phyloP scores from a whole-genome alignment of 2,113 vertebrate genomes.

The Orthonyx spaldingii region DNA sequence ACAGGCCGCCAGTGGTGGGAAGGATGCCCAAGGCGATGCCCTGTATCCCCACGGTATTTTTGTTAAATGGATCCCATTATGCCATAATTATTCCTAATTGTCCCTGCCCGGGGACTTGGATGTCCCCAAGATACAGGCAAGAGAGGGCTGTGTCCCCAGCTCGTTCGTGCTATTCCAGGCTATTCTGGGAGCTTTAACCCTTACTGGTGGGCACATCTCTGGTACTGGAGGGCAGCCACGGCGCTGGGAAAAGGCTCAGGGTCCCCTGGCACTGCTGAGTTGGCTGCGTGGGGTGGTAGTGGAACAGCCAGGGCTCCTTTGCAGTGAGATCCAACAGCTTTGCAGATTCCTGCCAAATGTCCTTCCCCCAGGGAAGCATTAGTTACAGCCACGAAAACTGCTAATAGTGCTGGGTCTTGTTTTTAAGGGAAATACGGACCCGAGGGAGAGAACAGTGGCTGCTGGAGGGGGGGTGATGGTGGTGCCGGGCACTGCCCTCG shows the following conservation, averaged over 20 bases:
- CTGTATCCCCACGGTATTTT: accelerated
- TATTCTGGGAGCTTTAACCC: not conserved
- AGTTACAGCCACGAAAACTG: not conserved
- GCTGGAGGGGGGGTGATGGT: not conserved
- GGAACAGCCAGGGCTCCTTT: not conserved
- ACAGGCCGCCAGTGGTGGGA: not conserved
- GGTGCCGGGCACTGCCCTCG: accelerated
- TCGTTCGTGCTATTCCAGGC: accelerated
- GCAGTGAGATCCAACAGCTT: not conserved
- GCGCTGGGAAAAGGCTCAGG: not conserved
- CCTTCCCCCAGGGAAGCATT: not conserved
- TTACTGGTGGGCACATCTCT: accelerated
- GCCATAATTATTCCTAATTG: not conserved
- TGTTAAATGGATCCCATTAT: not conserved
- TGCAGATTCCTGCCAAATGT: not conserved
- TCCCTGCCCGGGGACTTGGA: not conserved
- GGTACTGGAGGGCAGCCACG: not conserved
- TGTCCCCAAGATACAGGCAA: accelerated
- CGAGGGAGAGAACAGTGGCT: not conserved
- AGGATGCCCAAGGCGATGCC: not conserved
- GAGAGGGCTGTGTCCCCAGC: not conserved
- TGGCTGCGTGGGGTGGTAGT: accelerated
- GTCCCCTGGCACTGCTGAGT: not conserved
- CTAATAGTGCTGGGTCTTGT: not conserved
- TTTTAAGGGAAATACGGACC: not conserved